Evolutionary conservation across 2,888 invertebrate species (phyloP).

Genomic region (Eupeodes luniger): DNA sequence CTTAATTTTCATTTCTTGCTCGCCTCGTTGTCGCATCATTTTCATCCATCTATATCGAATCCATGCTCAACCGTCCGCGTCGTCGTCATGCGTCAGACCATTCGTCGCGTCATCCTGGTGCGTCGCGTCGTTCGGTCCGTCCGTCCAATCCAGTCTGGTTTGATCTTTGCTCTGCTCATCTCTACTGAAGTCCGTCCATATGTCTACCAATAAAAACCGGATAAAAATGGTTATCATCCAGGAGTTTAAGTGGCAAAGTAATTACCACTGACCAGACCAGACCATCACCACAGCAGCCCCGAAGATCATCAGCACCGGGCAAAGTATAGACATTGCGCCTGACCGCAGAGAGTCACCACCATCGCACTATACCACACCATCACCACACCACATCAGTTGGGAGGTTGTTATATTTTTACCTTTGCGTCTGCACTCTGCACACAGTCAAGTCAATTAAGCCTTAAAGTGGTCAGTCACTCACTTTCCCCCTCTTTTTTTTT

Average conservation of each 20-base stretch:
- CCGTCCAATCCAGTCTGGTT: neutral
- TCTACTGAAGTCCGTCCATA: slow-evolving; percentile 11
- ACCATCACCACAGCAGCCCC: slow-evolving; percentile 51
- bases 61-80: slow-evolving; percentile 1
- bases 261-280: slow-evolving; percentile 55
- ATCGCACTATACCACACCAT: neutral
- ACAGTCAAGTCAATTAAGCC: slow-evolving; percentile 68
- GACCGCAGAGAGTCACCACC: slow-evolving; percentile 39
- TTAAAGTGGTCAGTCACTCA: slow-evolving; percentile 71
- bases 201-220: slow-evolving; percentile 58
- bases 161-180: neutral
- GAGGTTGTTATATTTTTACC: neutral
- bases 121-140: no score
- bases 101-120: neutral
- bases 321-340: slow-evolving; percentile 43
- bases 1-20: slow-evolving; percentile 4
- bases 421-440: slow-evolving; percentile 38
- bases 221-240: slow-evolving; percentile 71
- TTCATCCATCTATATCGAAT: neutral
- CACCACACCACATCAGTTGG: neutral
- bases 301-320: slow-evolving; percentile 26
- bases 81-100: neutral
- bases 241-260: slow-evolving; percentile 73
- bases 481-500: slow-evolving; percentile 27
- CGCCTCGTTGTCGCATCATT: neutral